Evolutionary conservation across 2,888 invertebrate species (phyloP).

Genomic region (Platerodrilus igneus): DNA sequence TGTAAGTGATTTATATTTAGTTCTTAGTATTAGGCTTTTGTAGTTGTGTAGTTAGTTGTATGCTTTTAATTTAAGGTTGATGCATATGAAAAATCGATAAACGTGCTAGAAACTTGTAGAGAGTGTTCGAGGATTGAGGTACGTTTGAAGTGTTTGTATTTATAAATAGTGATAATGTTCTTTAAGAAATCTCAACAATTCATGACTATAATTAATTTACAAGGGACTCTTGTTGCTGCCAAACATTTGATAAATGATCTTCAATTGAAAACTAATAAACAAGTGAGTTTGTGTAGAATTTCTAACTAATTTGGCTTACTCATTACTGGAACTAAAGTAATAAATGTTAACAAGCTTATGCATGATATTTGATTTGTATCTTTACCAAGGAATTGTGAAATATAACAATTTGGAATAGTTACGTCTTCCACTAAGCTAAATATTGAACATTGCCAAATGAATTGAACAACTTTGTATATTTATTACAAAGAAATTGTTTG

Average conservation of each 20-base stretch:
- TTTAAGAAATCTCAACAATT: constrained; percentile 42
- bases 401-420: too few relatives aligned
- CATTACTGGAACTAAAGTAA: constrained; percentile 25
- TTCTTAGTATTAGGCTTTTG: constrained; percentile 4
- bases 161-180: constrained; percentile 5
- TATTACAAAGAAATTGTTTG: too few relatives aligned
- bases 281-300: constrained; percentile 44
- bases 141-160: constrained; percentile 21
- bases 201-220: constrained; percentile 41
- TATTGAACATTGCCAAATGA: too few relatives aligned
- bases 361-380: constrained; percentile 42
- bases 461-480: too few relatives aligned
- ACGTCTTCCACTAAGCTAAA: too few relatives aligned
- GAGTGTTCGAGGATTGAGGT: constrained; percentile 42
- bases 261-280: constrained; percentile 37
- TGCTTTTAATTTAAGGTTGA: constrained; percentile 36
- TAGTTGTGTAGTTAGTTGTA: constrained; percentile 4
- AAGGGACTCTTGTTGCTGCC: constrained; percentile 40
- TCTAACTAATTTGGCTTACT: constrained; percentile 40
- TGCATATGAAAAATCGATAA: constrained; percentile 41
- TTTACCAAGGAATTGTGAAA: too few relatives aligned
- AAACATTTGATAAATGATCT: constrained; percentile 42
- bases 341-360: constrained; percentile 38
- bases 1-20: too few relatives aligned
- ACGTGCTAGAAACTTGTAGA: constrained; percentile 39